These are phyloP conservation scores for Sebastolobus altivelis DNA, from an alignment of 2,797 vertebrate species.

Conservation along the genomic window DNA sequence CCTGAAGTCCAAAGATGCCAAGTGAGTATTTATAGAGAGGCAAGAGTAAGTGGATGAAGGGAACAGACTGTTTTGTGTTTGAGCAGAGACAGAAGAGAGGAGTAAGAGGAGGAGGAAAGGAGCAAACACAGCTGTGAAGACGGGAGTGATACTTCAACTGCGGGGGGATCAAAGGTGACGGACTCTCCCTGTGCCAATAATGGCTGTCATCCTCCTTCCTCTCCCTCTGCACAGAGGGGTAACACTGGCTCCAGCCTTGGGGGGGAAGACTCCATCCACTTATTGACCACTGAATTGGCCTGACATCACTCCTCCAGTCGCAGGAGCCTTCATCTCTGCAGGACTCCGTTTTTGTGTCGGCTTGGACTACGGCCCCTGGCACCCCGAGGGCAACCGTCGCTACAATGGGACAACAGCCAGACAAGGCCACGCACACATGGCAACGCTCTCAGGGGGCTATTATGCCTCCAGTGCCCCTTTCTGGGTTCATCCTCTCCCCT, in stretches of 20 bases:
- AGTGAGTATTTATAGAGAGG: constrained; percentile 35
- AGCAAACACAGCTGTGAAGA: constrained; percentile 77
- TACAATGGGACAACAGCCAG: constrained; percentile 71
- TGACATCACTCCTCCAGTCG: constrained; percentile 67
- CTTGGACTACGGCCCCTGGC: constrained; percentile 53
- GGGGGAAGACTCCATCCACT: constrained; percentile 40
- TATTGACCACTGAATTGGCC: constrained; percentile 53
- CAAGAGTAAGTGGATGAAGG: constrained; percentile 32
- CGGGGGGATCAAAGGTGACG: constrained; percentile 77
- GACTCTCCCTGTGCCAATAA: constrained; percentile 59
- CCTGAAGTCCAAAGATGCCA: constrained; percentile 29
- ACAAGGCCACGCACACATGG: constrained; percentile 78
- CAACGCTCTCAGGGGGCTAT: constrained; percentile 75
- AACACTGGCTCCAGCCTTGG: constrained; percentile 35
- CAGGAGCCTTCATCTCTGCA: constrained; percentile 50
- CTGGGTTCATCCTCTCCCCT: constrained; percentile 73
- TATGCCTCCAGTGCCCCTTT: constrained; percentile 58
- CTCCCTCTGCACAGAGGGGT: constrained; percentile 43
- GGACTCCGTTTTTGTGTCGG: constrained; percentile 49
- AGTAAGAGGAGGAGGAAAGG: constrained; percentile 41
- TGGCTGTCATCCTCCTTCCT: constrained; percentile 48
- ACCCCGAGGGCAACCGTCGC: constrained; percentile 77
- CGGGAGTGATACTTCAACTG: constrained; percentile 64
- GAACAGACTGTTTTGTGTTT: constrained; percentile 52
- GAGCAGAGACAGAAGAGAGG: constrained; percentile 32